Evolutionary conservation across 2,888 invertebrate genomes (phyloP), one percentile per base, ranked within the genome.

Genomic region (Herminia tarsipennalis): DNA sequence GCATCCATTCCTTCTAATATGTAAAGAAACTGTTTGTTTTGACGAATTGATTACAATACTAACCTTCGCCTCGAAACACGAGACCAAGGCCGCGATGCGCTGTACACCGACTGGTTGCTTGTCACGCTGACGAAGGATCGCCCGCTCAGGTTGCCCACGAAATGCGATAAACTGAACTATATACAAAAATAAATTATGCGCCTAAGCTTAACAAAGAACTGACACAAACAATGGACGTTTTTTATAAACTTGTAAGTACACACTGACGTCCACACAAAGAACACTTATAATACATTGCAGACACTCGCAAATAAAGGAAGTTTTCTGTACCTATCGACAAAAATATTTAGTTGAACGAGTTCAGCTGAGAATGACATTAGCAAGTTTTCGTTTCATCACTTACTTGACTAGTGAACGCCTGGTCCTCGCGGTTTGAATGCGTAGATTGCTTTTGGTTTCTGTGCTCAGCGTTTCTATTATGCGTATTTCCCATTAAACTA

Each of bases 41-140:
- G 70, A 70, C 65, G 61, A 69, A 70, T 62, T 71, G 52, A 62
- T 55, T 56, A 65, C 56, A 70, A 55, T 58, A 82, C 86, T 87
- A 81, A 94, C 94, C 94, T 94, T 90, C 93, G 92, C 73, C 93
- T 85, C 70, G 94, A 94, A 69, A 93, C 87, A 70, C 94, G 92
- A 72, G 94, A 94, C 93, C 94, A 94, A 76, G 94, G 94, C 75
- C 93, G 92, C 64, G 93, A 92, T 76, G 92, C 89, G 80, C 93
- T 94, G 78, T 90, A 92, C 49, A 90, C 92, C 18, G 93, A 93
- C 81, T 92, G 92, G 78, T 92, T 92, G 76, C 93, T 94, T 57
- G 88, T 88, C 56, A 92, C 83, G 76, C 94, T 94, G 55, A 86
- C 80, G 83, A 92, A 92, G 61, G 93, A 94, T 73, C 93, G 91